These are phyloP conservation scores for Bombus superbus DNA, from an alignment of 1,140 invertebrate genomes.

Conservation along the genomic window DNA sequence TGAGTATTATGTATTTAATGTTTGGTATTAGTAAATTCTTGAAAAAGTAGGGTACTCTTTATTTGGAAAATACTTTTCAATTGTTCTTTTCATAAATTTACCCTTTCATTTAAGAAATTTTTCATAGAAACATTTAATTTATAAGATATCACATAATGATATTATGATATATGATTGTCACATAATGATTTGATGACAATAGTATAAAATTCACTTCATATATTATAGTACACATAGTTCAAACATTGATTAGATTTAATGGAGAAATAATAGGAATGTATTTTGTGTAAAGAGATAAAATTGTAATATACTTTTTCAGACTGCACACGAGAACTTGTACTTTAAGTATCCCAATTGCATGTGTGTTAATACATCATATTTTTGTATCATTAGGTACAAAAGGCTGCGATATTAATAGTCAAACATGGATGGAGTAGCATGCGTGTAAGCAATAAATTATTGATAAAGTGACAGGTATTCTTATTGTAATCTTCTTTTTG, in stretches of 20 bases:
- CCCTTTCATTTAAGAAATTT: neutral
- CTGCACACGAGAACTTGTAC: neutral
- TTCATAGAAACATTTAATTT: neutral
- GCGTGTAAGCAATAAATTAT: conserved; percentile 34
- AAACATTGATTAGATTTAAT: neutral
- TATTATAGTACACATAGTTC: neutral
- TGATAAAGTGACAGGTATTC: neutral
- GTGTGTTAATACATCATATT: conserved; percentile 35
- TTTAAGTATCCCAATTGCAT: neutral
- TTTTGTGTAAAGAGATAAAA: neutral
- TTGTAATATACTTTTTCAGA: neutral
- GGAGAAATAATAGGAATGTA: neutral
- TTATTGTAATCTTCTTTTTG: conserved; percentile 39
- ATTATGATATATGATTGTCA: neutral
- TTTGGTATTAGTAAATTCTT: neutral
- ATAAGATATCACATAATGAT: neutral
- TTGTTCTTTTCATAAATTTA: neutral
- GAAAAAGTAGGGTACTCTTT: neutral
- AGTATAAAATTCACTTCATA: neutral
- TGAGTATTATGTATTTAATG: neutral
- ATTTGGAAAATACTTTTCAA: neutral
- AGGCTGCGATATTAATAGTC: conserved; percentile 43
- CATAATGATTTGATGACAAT: neutral
- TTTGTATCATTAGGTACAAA: conserved; percentile 40
- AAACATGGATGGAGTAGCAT: conserved; percentile 40